Evolutionary conservation across 2,797 vertebrate species (phyloP), one percentile per base, ranked within the genome.

Genomic region (Hydrophis major): DNA sequence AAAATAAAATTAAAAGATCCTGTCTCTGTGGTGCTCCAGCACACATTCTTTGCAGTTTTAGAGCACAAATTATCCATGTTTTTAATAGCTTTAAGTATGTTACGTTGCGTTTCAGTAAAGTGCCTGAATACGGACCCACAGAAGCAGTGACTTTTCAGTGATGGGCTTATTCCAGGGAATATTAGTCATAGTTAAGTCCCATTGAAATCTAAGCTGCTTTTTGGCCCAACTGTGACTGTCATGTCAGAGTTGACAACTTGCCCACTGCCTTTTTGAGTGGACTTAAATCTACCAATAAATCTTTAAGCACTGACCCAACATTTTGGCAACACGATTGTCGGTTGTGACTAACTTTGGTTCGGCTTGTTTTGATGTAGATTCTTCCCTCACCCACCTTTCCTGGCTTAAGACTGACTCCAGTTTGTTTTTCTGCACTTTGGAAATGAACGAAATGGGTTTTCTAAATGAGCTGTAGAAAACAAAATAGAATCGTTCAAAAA

Each of bases 71-170:
- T 96, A 95, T 94, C 92, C 95, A 95, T 97, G 96, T 98, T 97
- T 96, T 97, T 97, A 96, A 96, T 97, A 98, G 98, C 97, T 98
- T 98, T 98, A 98, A 96, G 97, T 97, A 95, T 96, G 95, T 97
- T 97, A 59, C 22, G 95, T 96, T 97, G 95, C 96, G 94, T 92
- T 97, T 96, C 97, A 98, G 97, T 95, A 94, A 98, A 98, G 97
- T 98, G 98, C 98, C 98, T 98, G 94, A 97, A 97, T 93, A 90
- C 94, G 93, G 96, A 94, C 94, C 96, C 91, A 2, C 92, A 94
- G 96, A 95, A 95, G 97, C 95, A 96, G 94, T 93, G 50, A 57
- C 32, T 74, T 42, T 93, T 42, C 63, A 8, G 2, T 66, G 57
- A 60, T 20, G n/a, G 66, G 37, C n/a, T 78, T n/a, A 27, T 14